Conservation (phyloP, 2,888 invertebrate genomes). For the Cheilosia vulpina region DNA sequence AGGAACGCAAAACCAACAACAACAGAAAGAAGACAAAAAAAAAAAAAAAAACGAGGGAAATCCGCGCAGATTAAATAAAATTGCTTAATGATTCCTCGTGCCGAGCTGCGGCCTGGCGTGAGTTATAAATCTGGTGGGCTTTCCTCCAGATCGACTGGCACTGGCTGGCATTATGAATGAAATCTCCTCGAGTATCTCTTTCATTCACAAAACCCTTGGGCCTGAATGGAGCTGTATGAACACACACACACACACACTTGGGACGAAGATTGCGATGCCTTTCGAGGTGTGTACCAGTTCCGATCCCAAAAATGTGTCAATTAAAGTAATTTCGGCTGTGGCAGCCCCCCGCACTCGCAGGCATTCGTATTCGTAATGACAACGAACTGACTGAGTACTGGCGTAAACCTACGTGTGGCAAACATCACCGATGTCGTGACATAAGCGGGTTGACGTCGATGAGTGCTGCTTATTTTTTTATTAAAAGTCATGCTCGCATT, state of each 20-base stretch:
- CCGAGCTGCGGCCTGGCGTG: constrained; percentile 62
- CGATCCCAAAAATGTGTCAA: constrained; percentile 75
- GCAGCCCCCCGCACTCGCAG: constrained; percentile 37
- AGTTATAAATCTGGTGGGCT: constrained; percentile 74
- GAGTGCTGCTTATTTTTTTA: constrained; percentile 16
- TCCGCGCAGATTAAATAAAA: constrained; percentile 76
- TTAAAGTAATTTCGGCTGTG: constrained; percentile 67
- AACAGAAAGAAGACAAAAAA: constrained; percentile 18
- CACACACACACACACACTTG: neutral
- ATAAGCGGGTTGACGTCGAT: constrained; percentile 47
- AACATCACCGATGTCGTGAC: constrained; percentile 62
- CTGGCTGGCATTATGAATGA: constrained; percentile 64
- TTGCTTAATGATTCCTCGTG: constrained; percentile 76
- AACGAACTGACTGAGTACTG: neutral
- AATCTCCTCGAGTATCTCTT: constrained; percentile 28
- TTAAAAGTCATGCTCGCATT: neutral
- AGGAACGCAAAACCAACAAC: constrained; percentile 24
- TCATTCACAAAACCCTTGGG: constrained; percentile 66
- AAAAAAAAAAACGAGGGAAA: constrained; percentile 55
- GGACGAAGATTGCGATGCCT: constrained; percentile 48
- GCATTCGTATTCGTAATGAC: constrained; percentile 29
- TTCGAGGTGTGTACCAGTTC: constrained; percentile 66
- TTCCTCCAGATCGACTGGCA: constrained; percentile 51
- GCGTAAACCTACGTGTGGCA: neutral
- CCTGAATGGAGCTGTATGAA: constrained; percentile 59